Evolutionary conservation across 2,888 invertebrate species (phyloP), one percentile per base, ranked within the genome.

Genomic region (Callyntrura guangdongensis): DNA sequence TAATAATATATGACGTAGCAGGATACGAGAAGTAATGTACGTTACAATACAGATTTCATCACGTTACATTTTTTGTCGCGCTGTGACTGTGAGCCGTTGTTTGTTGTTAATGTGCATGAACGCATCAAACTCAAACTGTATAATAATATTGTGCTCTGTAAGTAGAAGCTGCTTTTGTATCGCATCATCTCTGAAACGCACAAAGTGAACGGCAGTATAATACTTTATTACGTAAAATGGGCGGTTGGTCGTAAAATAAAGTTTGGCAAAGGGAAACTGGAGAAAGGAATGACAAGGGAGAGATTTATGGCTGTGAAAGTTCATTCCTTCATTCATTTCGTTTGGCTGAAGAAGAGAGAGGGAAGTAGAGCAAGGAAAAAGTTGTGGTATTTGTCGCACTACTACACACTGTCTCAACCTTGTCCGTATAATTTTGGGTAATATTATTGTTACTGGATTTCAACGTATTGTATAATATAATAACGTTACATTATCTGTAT

Each of bases 281-380:
- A 81, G 81, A 61, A 36, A 81, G 61, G 61, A 81, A 61, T 22
- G 81, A 81, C 81, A 81, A 81, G 59, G 61, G 59, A 36, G 61
- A 81, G 81, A 81, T 81, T 81, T 81, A 81, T 81, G 81, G 27
- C 59, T 59, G 81, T 9, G n/a, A 81, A 81, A 81, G 81, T 81
- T 61, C 81, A 81, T 61, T 81, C 81, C 81, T 61, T 61, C 36
- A 9, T 61, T 59, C 81, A 81, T 81, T 81, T 81, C 22, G n/a
- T 27, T 9, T n/a, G 49, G 17, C 17, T 36, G 74, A 74, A 2
- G 49, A 12, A 20, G 22, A 74, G 22, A 74, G 77, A 77, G 77
- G 6, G 64, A 25, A 25, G 3, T 36, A 36, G 36, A 25, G 74
- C 20, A 77, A 25, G 77, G 49, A 49, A 77, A 77, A 22, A 77